Evolutionary conservation across 2,888 invertebrate genomes (phyloP), one percentile per base, ranked within the genome.

Genomic region (Hecatera dysodea): DNA sequence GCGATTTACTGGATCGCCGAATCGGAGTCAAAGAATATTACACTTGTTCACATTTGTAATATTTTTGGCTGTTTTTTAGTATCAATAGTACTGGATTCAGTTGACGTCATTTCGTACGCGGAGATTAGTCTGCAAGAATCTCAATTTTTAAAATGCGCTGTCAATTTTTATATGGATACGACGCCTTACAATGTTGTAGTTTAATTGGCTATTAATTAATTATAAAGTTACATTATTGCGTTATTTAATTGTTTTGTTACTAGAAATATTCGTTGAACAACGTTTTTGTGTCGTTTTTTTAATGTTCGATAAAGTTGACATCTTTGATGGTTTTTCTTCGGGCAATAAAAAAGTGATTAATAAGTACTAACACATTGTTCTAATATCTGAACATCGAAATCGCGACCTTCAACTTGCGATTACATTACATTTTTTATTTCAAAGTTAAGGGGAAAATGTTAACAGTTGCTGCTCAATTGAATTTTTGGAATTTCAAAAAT

Each of bases 391-490:
- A 84, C 81, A 77, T 76, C 55, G 66, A 77, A 82, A 85, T 90
- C 91, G 92, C 90, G 84, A 78, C 60, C 63, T 69, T 74, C 85
- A 92, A 80, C 89, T 81, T 78, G 93, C 93, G 93, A 92, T 95
- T 95, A 95, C 95, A 95, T 95, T 95, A 95, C 95, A 95, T 95
- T 95, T 93, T 89, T 95, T 93, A 93, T 93, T 95, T 95, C 64
- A 82, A 74, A 78, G 79, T 84, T 81, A 81, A 33, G 11, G 0
- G 60, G 22, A 75, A 81, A 79, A 74, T 78, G 63, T 84, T 81
- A 62, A 19, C 76, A 75, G 55, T 48, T 76, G 69, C 53, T 64
- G 19, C 0, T 27, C 0, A 5, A 27, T 17, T 19, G 1, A 3
- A 6, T 27, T 42, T 46, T 59, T n/a, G 1, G n/a, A 29, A 0